Evolutionary conservation across 2,113 vertebrate species (phyloP), one percentile per base, ranked within the genome.

Genomic region (Brachypteracias leptosomus): DNA sequence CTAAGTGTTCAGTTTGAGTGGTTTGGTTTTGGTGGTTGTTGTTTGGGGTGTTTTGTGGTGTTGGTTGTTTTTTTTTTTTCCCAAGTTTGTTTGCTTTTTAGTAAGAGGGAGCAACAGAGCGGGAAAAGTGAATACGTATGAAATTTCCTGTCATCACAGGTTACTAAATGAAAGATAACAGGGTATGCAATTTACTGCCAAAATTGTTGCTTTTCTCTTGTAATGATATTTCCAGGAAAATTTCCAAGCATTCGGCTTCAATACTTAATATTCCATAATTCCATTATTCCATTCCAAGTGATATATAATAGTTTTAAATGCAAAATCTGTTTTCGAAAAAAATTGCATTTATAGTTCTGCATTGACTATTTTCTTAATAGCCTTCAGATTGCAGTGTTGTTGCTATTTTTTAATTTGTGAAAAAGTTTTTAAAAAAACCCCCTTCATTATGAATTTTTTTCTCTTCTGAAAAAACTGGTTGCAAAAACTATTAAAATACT

Each of bases 391-490:
- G 40, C 15, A n/a, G 7, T 59, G 11, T 3, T 10, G 11, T 22
- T 58, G 28, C 7, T 42, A 6, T 70, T 85, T 80, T 68, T 18
- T 35, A 46, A 65, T 68, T 46, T 31, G 33, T 10, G 9, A 46
- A 88, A 65, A 0, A 6, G 11, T 4, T 44, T 24, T 54, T 1
- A 16, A 58, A 55, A 52, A 29, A 31, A 3, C 0, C 8, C 0
- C 3, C 5, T 47, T 36, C 6, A 7, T 38, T 81, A 44, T 72
- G 3, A 63, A 65, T 24, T 66, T 68, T 1, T 67, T 72, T 58
- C 5, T 63, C 7, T 63, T 90, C 25, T 70, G 25, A 35, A 78
- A 61, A 72, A 67, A 7, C 1, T 26, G 6, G 4, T 54, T 79
- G 28, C 24, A 40, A 63, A 82, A 88, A 2, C 10, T 80, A 16